Conservation (phyloP, 2,113 vertebrate genomes). For the Microcebus tavaratra region DNA sequence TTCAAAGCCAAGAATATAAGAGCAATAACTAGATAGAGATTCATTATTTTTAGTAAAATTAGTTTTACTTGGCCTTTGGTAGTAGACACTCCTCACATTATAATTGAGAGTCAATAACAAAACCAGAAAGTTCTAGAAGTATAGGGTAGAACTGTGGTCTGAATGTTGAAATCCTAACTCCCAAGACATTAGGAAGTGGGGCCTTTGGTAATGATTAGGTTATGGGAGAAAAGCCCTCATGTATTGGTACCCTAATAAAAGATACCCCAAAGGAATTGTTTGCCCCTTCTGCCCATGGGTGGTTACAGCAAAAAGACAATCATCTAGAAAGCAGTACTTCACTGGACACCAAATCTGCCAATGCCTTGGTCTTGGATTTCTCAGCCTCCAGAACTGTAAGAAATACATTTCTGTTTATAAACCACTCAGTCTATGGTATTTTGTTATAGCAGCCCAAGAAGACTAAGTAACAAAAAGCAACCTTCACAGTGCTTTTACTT, state of each 20-base stretch:
- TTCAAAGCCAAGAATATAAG: neutral
- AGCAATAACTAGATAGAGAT: neutral
- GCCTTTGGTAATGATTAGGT: neutral
- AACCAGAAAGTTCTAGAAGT: neutral
- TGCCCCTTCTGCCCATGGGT: neutral
- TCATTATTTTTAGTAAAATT: constrained; percentile 30
- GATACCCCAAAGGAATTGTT: neutral
- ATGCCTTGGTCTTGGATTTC: neutral
- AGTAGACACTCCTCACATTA: neutral
- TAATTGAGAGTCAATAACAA: neutral
- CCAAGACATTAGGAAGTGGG: neutral
- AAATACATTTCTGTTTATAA: neutral
- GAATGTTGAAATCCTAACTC: neutral
- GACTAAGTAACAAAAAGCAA: neutral
- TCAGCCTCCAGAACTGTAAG: neutral
- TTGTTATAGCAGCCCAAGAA: neutral
- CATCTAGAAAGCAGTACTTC: neutral
- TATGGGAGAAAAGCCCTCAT: neutral
- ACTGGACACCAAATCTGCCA: neutral
- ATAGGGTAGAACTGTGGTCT: neutral
- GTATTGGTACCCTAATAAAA: neutral
- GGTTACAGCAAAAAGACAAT: neutral
- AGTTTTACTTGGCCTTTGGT: constrained; percentile 17
- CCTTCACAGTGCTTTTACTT: neutral
- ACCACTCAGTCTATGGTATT: neutral